phyloP scores from a whole-genome alignment of 2,888 invertebrate genomes.

The Zele albiditarsus region DNA sequence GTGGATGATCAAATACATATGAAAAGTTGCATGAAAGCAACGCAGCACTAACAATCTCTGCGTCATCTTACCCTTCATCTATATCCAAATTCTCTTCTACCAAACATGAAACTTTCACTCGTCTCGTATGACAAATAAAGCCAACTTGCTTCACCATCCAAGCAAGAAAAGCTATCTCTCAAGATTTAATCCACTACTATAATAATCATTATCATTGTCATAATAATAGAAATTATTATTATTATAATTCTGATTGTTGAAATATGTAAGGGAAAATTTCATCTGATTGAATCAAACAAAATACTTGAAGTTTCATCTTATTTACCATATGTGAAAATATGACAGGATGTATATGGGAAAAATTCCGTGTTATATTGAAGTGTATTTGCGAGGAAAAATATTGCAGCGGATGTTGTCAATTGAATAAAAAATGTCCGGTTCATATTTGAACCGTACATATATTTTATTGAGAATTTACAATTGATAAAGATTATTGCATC shows the following conservation, averaged over 20 bases:
- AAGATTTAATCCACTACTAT: background rate
- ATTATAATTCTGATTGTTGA: background rate
- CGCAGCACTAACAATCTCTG: background rate
- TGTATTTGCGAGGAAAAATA: background rate
- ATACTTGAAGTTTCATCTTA: too few species aligned
- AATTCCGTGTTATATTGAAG: background rate
- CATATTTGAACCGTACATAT: background rate
- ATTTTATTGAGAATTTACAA: background rate
- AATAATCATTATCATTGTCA: background rate
- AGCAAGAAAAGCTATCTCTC: background rate
- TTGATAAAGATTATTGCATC: background rate
- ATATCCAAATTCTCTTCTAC: background rate
- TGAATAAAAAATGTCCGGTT: background rate
- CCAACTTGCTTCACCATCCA: slow-evolving; percentile 7
- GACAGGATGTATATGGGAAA: too few species aligned
- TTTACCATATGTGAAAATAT: too few species aligned
- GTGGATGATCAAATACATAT: too few species aligned
- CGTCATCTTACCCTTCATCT: background rate
- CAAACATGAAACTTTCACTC: slow-evolving; percentile 12
- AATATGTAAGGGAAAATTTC: too few species aligned
- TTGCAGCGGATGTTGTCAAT: background rate
- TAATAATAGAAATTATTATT: background rate
- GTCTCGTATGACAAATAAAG: slow-evolving; percentile 15
- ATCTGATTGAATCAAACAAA: too few species aligned
- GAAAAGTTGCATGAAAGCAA: too few species aligned